Evolutionary conservation across 2,797 vertebrate species (phyloP).

Genomic region (Eidolon dupreanum): DNA sequence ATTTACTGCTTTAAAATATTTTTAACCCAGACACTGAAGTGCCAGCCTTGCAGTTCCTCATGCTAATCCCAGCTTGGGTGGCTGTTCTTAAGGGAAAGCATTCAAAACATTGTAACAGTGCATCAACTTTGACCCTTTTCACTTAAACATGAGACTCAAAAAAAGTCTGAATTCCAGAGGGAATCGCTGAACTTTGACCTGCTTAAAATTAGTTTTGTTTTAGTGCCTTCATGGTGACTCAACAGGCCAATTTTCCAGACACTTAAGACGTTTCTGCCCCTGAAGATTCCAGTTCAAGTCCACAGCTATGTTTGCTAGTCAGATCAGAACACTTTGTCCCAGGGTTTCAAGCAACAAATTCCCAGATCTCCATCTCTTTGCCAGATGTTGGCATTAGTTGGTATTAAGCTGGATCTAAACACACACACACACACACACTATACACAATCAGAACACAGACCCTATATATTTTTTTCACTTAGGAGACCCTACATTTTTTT

Average conservation of each 20-base stretch:
- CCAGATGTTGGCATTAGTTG: slow-evolving; percentile 85
- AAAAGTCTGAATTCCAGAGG: slow-evolving; percentile 88
- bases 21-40: slow-evolving; percentile 86
- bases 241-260: slow-evolving; percentile 87
- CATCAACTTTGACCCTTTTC: slow-evolving; percentile 89
- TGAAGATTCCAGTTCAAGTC: slow-evolving; percentile 87
- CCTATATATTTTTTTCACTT: slow-evolving; percentile 22
- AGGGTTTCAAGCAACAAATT: slow-evolving; percentile 83
- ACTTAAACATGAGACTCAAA: slow-evolving; percentile 86
- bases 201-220: slow-evolving; percentile 91
- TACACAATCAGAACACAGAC: background rate
- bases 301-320: slow-evolving; percentile 80
- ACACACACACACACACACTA: background rate
- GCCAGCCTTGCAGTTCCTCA: slow-evolving; percentile 84
- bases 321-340: slow-evolving; percentile 87
- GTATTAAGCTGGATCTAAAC: slow-evolving; percentile 76
- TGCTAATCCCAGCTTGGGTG: slow-evolving; percentile 85
- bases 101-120: slow-evolving; percentile 86
- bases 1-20: slow-evolving; percentile 87
- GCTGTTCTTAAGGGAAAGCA: slow-evolving; percentile 89
- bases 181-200: slow-evolving; percentile 89
- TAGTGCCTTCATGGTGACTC: slow-evolving; percentile 88
- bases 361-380: slow-evolving; percentile 81
- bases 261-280: slow-evolving; percentile 86
- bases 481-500: slow-evolving; percentile 54